phyloP scores from a whole-genome alignment of 2,888 invertebrate species.

The Dichetophora obliterata region DNA sequence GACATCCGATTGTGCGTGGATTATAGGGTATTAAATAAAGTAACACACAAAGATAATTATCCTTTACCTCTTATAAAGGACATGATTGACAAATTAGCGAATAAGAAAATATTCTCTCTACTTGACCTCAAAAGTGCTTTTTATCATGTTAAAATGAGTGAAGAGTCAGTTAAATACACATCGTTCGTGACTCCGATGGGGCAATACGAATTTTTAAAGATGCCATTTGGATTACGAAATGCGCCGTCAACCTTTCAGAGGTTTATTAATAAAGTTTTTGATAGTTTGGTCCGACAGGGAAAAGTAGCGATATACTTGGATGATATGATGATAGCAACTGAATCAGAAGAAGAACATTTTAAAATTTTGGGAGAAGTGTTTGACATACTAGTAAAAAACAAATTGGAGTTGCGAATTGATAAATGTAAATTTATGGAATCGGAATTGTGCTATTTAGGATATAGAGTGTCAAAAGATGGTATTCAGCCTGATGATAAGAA shows the following conservation, averaged over 20 bases:
- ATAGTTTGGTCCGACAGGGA: slow-evolving; percentile 31
- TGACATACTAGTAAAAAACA: slow-evolving; percentile 35
- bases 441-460: slow-evolving; percentile 50
- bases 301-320: slow-evolving; percentile 52
- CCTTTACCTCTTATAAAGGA: slow-evolving; percentile 42
- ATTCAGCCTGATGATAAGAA: neutral
- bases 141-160: neutral
- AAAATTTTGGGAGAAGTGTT: slow-evolving; percentile 45
- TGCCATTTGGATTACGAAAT: neutral
- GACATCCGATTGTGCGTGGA: neutral
- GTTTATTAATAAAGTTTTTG: slow-evolving; percentile 31
- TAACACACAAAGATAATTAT: slow-evolving; percentile 36
- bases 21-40: slow-evolving; percentile 24
- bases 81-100: slow-evolving; percentile 32
- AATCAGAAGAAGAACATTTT: slow-evolving; percentile 32
- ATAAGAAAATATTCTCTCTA: slow-evolving; percentile 33
- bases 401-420: neutral
- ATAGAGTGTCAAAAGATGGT: slow-evolving; percentile 37
- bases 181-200: neutral
- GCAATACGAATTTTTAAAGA: slow-evolving; percentile 13
- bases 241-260: neutral
- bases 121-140: slow-evolving; percentile 39
- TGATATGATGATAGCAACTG: slow-evolving; percentile 51
- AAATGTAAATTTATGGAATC: slow-evolving; percentile 39
- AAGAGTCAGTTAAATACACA: neutral